Conservation (phyloP, 2,113 vertebrate species). For the Irena cyanogastra region DNA sequence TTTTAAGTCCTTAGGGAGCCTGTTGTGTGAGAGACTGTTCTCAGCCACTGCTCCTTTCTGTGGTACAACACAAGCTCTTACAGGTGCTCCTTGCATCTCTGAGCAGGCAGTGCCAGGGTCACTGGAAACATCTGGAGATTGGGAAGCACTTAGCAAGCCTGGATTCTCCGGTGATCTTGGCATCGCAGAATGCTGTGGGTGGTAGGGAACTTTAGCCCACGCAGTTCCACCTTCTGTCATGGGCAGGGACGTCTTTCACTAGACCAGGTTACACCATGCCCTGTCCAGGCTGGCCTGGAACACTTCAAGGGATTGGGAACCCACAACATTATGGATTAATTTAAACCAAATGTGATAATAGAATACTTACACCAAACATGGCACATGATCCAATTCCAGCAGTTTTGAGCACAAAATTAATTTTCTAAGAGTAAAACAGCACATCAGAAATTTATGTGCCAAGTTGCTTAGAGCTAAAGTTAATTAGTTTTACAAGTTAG, state of each 20-base stretch:
- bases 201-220: not conserved
- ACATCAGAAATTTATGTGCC: not conserved
- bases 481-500: not conserved
- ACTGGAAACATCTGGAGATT: not conserved
- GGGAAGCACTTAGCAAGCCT: not conserved
- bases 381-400: not conserved
- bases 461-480: not conserved
- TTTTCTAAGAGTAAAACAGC: not conserved
- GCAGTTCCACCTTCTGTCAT: not conserved
- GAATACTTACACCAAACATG: not conserved
- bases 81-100: not conserved
- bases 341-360: rapidly evolving
- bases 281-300: not conserved
- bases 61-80: not conserved
- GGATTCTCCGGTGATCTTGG: not conserved
- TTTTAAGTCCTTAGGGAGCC: not conserved
- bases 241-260: not conserved
- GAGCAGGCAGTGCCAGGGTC: not conserved
- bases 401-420: not conserved
- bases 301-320: not conserved
- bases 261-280: not conserved
- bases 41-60: not conserved
- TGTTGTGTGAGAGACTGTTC: not conserved
- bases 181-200: not conserved
- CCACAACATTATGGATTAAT: not conserved